Conservation (phyloP, 2,797 vertebrate species). For the Micropoecilia bifurca region DNA sequence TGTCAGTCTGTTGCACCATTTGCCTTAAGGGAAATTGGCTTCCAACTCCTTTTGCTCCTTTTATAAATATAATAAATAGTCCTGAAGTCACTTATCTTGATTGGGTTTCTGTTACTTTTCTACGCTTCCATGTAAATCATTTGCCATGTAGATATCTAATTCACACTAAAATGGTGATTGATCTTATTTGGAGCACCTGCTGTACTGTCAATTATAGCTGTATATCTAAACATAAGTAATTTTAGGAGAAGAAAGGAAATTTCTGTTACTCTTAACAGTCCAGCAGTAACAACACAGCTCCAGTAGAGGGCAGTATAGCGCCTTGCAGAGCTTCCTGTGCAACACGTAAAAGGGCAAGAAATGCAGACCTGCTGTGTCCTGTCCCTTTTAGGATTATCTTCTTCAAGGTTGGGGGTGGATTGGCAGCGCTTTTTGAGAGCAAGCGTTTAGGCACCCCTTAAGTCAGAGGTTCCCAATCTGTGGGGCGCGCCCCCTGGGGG, state of each 20-base stretch:
- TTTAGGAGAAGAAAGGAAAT: background rate
- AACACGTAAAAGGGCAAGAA: background rate
- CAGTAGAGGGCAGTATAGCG: slow-evolving; percentile 46
- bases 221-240: background rate
- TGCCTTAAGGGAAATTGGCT: background rate
- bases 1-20: background rate
- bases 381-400: too few species aligned
- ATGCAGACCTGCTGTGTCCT: background rate
- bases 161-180: background rate
- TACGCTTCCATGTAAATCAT: background rate
- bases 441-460: too few species aligned
- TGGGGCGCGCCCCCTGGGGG: too few species aligned
- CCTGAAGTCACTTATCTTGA: background rate
- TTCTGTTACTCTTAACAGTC: background rate
- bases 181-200: background rate
- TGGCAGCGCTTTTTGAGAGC: too few species aligned
- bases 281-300: background rate
- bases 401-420: background rate
- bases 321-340: background rate
- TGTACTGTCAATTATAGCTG: background rate
- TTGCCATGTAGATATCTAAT: background rate
- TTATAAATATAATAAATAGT: background rate
- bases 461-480: too few species aligned
- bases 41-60: background rate
- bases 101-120: background rate